These are phyloP conservation scores for Amphimedon queenslandica DNA, from an alignment of 37 sponge, comb jelly and placozoan genomes.

Conservation along the genomic window DNA sequence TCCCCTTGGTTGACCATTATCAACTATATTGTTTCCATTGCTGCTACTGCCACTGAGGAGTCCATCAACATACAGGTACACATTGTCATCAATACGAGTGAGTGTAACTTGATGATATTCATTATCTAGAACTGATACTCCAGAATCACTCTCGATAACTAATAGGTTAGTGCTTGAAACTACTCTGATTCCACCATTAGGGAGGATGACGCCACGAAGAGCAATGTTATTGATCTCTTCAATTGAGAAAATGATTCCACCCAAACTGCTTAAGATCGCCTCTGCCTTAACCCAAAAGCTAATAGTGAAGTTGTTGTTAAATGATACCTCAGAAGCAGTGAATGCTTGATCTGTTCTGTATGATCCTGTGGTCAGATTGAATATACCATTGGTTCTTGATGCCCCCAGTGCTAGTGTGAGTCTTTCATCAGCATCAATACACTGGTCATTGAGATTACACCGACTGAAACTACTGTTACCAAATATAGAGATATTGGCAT, in stretches of 20 bases:
- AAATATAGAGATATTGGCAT: constrained; percentile 50
- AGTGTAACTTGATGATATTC: neutral
- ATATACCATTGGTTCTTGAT: neutral
- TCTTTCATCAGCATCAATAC: constrained; percentile 5
- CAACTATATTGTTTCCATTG: neutral
- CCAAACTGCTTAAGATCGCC: neutral
- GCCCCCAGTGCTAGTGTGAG: neutral
- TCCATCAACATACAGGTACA: neutral
- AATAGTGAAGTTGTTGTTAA: constrained; percentile 24
- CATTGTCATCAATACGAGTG: neutral
- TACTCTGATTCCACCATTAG: neutral
- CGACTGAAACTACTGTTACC: constrained; percentile 33
- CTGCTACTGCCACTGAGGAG: neutral
- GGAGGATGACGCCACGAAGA: neutral
- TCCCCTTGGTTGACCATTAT: no score
- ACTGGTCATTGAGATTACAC: constrained; percentile 25
- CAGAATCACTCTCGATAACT: neutral
- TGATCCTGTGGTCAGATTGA: neutral
- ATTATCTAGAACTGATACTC: neutral
- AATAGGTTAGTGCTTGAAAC: neutral
- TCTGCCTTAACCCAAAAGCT: constrained; percentile 35
- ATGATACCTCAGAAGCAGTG: neutral
- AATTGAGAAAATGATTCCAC: neutral
- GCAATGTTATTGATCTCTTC: neutral
- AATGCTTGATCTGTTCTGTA: neutral